These are phyloP conservation scores for Bucco capensis DNA, from an alignment of 2,113 vertebrate species.

Conservation along the genomic window DNA sequence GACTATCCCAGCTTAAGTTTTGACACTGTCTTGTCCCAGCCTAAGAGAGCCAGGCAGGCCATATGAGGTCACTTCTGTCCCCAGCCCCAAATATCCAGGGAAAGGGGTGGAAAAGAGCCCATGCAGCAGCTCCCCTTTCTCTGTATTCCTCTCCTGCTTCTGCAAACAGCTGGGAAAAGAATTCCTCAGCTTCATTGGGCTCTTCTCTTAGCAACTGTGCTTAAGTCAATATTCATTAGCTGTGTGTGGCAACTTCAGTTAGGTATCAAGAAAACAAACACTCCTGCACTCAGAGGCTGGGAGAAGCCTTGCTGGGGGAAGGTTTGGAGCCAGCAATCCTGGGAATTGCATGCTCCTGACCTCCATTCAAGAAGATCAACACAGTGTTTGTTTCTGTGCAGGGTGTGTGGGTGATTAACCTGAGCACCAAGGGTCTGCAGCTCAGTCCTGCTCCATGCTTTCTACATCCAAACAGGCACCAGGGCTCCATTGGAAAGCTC, in stretches of 20 bases:
- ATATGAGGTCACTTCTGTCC: not conserved
- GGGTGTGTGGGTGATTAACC: not conserved
- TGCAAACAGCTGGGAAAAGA: not conserved
- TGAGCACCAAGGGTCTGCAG: not conserved
- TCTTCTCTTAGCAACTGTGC: not conserved
- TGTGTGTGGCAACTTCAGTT: not conserved
- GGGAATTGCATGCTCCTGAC: not conserved
- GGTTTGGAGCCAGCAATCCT: not conserved
- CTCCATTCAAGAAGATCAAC: not conserved
- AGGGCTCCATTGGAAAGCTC: not conserved
- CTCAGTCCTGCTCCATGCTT: not conserved
- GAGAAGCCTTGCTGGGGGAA: not conserved
- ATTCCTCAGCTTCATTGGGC: not conserved
- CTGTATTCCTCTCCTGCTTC: not conserved
- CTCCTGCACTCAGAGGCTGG: not conserved
- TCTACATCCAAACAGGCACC: not conserved
- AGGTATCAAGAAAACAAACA: not conserved
- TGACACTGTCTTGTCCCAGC: not conserved
- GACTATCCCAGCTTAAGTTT: not conserved
- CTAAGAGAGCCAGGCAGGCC: not conserved
- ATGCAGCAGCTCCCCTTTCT: not conserved
- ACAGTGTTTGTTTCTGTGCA: not conserved
- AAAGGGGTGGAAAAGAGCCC: not conserved
- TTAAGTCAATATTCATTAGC: constrained; percentile 13
- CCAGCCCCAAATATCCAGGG: not conserved